phyloP scores from a whole-genome alignment of 2,888 invertebrate genomes.

The Melieria omissa region DNA sequence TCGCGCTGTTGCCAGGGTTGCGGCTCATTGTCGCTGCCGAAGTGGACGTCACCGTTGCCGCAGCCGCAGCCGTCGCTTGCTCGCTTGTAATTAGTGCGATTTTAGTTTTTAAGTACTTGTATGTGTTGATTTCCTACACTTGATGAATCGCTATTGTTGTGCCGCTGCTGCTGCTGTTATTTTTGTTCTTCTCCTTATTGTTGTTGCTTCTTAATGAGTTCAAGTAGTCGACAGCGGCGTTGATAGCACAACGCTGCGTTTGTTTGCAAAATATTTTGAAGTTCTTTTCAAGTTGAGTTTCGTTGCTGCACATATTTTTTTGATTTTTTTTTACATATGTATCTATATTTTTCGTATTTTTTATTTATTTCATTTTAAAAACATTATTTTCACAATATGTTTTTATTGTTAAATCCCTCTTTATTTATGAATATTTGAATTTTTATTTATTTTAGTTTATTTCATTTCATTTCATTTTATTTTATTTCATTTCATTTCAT shows the following conservation, averaged over 20 bases:
- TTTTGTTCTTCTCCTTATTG: not conserved
- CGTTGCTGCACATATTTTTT: not conserved
- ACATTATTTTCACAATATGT: too few relatives aligned
- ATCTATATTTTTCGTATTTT: not conserved
- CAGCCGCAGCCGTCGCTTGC: not conserved
- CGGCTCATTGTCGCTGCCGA: constrained; percentile 11
- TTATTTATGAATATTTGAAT: not conserved
- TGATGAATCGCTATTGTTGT: constrained; percentile 1
- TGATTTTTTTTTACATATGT: not conserved
- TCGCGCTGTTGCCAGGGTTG: not conserved
- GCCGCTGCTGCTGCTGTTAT: not conserved
- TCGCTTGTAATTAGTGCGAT: constrained; percentile 29
- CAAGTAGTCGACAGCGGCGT: constrained; percentile 4
- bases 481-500: not conserved
- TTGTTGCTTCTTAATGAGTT: constrained; percentile 10
- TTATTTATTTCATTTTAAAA: not conserved
- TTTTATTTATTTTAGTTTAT: not conserved
- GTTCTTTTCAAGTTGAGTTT: constrained; percentile 7
- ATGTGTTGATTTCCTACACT: constrained; percentile 25
- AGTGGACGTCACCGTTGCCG: not conserved
- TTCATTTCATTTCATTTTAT: not conserved
- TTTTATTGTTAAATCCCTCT: not conserved
- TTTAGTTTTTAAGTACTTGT: constrained; percentile 4
- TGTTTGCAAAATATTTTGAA: constrained; percentile 16
- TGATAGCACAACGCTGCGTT: not conserved